A percentile compares a stretch with the other conserved stretches of the same genome.
These are phyloP conservation scores for Isotomurus palustris DNA, from an alignment of 2,888 invertebrate species.

Conservation along the genomic window DNA sequence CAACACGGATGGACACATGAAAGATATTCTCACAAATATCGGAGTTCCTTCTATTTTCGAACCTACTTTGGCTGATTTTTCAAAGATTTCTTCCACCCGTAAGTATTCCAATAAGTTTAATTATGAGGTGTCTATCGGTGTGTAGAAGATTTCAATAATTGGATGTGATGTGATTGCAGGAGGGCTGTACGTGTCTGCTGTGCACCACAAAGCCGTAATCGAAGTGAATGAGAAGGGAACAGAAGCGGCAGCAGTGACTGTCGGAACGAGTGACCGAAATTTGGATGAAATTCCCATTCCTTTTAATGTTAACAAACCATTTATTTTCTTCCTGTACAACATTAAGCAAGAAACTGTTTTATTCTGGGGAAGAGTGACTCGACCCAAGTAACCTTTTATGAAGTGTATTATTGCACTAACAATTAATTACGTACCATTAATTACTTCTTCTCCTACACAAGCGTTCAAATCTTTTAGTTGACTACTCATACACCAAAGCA, in stretches of 20 bases:
- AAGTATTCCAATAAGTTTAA: constrained; percentile 1
- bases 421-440: too few species aligned
- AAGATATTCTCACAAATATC: constrained; percentile 30
- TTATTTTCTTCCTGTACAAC: constrained; percentile 68
- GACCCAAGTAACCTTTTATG: constrained; percentile 50
- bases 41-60: constrained; percentile 62
- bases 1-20: constrained; percentile 48
- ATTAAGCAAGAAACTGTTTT: constrained; percentile 61
- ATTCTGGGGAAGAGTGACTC: constrained; percentile 66
- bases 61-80: constrained; percentile 61
- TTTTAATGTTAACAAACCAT: constrained; percentile 64
- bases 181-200: constrained; percentile 41
- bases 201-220: constrained; percentile 51
- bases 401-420: not conserved
- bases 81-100: constrained; percentile 56
- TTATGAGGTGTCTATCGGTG: not conserved
- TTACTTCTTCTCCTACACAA: too few species aligned
- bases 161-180: constrained; percentile 9
- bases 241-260: constrained; percentile 67
- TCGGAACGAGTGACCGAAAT: constrained; percentile 55
- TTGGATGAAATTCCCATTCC: constrained; percentile 39
- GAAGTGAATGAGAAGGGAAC: constrained; percentile 50
- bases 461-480: too few species aligned
- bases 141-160: not conserved
- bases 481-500: too few species aligned